Evolutionary conservation across 2,888 invertebrate species (phyloP).

Genomic region (Eumerus sabulonum): DNA sequence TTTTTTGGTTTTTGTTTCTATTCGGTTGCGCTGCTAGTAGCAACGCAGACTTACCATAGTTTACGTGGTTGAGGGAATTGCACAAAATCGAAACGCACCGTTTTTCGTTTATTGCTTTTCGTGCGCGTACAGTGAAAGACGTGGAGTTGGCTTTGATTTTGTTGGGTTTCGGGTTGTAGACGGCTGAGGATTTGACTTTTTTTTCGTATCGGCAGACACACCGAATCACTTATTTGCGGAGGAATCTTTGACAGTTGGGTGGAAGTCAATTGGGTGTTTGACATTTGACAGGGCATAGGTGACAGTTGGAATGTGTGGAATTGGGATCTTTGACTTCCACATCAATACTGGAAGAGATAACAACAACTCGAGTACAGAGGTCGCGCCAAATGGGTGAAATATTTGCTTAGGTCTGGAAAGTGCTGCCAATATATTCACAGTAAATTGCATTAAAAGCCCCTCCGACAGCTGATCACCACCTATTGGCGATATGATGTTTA

Average conservation of each 20-base stretch:
- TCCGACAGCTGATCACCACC: no score
- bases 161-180: no score
- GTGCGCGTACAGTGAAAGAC: conserved; percentile 25
- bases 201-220: conserved; percentile 57
- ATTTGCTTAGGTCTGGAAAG: neutral
- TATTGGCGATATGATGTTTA: no score
- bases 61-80: conserved; percentile 52
- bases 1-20: conserved; percentile 32
- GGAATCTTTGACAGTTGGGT: conserved; percentile 51
- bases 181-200: no score
- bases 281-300: conserved; percentile 29
- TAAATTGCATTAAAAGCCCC: neutral
- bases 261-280: conserved; percentile 44
- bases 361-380: neutral
- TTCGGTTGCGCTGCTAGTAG: conserved; percentile 50
- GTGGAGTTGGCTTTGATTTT: no score
- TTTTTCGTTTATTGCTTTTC: conserved; percentile 18
- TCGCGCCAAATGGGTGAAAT: neutral
- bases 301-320: conserved; percentile 47
- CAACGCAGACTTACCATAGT: conserved; percentile 64
- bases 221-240: conserved; percentile 48
- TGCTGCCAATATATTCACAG: conserved; percentile 10
- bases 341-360: neutral
- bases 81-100: conserved; percentile 25
- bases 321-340: conserved; percentile 7